These are phyloP conservation scores for Hydrotaea diabolus DNA, from an alignment of 2,888 invertebrate genomes.

Conservation along the genomic window DNA sequence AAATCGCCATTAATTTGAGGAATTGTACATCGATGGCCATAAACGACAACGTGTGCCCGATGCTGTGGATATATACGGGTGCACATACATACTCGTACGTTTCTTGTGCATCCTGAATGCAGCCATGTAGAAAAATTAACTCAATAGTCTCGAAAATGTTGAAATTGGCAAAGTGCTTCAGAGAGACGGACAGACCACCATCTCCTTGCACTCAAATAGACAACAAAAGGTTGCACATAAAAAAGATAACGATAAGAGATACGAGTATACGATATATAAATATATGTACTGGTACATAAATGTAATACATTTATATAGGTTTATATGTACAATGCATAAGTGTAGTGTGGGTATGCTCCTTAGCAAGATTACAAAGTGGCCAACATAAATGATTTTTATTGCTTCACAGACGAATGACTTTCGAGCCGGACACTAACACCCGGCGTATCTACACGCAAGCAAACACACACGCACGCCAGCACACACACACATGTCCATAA, in stretches of 20 bases:
- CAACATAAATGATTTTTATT: conserved; percentile 66
- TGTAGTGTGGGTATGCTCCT: conserved; percentile 31
- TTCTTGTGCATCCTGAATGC: conserved; percentile 45
- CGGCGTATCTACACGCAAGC: background rate
- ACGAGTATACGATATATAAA: background rate
- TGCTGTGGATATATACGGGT: background rate
- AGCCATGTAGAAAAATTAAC: conserved; percentile 67
- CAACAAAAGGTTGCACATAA: conserved; percentile 16
- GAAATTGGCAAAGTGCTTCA: conserved; percentile 55
- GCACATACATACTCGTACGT: background rate
- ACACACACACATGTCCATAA: conserved; percentile 16
- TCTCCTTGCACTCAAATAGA: conserved; percentile 9
- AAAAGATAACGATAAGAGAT: conserved; percentile 15
- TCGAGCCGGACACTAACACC: conserved; percentile 29
- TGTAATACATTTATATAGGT: too few species aligned
- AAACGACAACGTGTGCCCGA: background rate
- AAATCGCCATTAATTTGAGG: conserved; percentile 47
- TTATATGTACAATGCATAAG: background rate
- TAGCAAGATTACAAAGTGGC: conserved; percentile 60
- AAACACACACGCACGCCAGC: conserved; percentile 1
- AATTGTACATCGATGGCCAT: conserved; percentile 38
- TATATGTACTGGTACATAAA: background rate
- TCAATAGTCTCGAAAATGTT: conserved; percentile 61
- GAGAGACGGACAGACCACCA: background rate
- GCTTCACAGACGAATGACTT: conserved; percentile 65